Evolutionary conservation across 1,140 invertebrate genomes (phyloP).

Genomic region (Drosophila watanabei): DNA sequence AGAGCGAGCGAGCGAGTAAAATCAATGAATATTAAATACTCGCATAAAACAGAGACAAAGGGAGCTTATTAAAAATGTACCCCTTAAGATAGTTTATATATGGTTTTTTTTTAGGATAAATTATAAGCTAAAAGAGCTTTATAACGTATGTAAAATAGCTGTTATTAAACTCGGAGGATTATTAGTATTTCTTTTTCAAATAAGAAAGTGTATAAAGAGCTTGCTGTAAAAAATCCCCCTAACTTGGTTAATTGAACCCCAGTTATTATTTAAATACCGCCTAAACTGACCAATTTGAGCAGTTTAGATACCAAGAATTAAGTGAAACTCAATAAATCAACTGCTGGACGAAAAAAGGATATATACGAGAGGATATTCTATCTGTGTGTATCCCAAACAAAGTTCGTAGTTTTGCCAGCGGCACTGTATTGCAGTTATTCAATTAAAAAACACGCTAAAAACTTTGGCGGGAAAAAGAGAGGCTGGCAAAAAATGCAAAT

Average conservation of each 20-base stretch:
- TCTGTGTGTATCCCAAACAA: conserved; percentile 14
- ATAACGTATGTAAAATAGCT: background rate
- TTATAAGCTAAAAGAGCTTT: background rate
- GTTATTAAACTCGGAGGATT: too few species aligned
- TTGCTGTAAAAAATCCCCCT: too few species aligned
- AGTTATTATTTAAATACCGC: background rate
- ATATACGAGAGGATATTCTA: conserved; percentile 10
- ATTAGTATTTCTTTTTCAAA: background rate
- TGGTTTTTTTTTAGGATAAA: background rate
- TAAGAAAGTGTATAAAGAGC: background rate
- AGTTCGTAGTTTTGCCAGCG: conserved; percentile 23
- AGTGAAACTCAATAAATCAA: conserved; percentile 16
- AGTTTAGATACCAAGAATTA: conserved; percentile 15
- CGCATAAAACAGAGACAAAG: background rate
- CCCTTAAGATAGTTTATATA: background rate
- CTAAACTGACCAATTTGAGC: background rate
- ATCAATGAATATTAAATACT: conserved; percentile 32
- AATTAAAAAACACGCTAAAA: conserved; percentile 67
- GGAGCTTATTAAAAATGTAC: conserved; percentile 16
- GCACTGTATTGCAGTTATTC: conserved; percentile 70
- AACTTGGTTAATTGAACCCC: background rate
- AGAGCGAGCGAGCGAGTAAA: background rate
- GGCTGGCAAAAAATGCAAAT: conserved; percentile 69
- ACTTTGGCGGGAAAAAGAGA: conserved; percentile 40
- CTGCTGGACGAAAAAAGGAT: background rate